These are phyloP conservation scores for Eupithecia subumbrata DNA, from an alignment of 2,888 invertebrate genomes.

Conservation along the genomic window DNA sequence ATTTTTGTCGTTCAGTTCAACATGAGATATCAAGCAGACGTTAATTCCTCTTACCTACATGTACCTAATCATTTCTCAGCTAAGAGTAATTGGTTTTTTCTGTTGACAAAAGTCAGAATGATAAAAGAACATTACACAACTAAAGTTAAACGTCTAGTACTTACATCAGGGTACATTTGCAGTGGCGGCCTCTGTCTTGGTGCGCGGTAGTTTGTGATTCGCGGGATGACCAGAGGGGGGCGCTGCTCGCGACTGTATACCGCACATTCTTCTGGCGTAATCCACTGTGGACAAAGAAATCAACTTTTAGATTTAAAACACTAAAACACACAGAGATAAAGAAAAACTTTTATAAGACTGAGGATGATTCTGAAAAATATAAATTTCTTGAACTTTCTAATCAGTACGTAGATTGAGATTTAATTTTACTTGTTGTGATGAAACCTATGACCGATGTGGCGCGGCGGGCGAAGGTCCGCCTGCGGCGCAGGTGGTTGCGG, in stretches of 20 bases:
- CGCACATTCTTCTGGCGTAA: slow-evolving; percentile 78
- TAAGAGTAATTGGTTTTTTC: too few relatives aligned
- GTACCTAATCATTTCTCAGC: too few relatives aligned
- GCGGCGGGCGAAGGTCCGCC: too few relatives aligned
- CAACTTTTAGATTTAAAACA: background rate
- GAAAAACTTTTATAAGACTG: background rate
- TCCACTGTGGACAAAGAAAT: slow-evolving; percentile 73
- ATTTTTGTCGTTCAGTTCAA: too few relatives aligned
- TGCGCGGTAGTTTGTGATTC: slow-evolving; percentile 75
- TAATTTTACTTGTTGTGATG: background rate
- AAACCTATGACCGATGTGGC: too few relatives aligned
- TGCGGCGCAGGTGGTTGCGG: too few relatives aligned
- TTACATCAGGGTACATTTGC: slow-evolving; percentile 62
- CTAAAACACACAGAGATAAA: background rate
- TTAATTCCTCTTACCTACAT: too few relatives aligned
- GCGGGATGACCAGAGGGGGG: slow-evolving; percentile 78
- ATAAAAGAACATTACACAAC: too few relatives aligned
- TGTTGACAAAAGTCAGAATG: too few relatives aligned
- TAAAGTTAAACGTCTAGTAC: slow-evolving; percentile 37
- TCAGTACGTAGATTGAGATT: background rate
- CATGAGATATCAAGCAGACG: too few relatives aligned
- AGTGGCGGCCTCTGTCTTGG: slow-evolving; percentile 59
- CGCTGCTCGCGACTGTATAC: slow-evolving; percentile 75
- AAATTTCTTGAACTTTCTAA: background rate
- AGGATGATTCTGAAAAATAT: background rate